These are phyloP conservation scores for Tragelaphus strepsiceros DNA, from an alignment of 2,113 vertebrate species.

Conservation along the genomic window DNA sequence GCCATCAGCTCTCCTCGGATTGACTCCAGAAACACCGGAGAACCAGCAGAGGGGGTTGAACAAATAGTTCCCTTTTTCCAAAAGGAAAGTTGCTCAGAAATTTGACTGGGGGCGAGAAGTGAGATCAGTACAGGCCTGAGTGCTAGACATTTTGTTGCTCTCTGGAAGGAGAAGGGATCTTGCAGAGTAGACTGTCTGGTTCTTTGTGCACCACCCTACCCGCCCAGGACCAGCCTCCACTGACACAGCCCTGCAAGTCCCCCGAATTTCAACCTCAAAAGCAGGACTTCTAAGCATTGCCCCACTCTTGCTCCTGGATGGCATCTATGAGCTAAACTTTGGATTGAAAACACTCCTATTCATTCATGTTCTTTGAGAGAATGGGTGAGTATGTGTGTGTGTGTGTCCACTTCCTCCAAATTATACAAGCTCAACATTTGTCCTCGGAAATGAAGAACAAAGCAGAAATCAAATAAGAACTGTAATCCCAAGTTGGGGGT, in stretches of 20 bases:
- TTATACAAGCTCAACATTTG: slow-evolving; percentile 59
- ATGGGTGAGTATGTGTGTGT: not conserved
- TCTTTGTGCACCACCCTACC: not conserved
- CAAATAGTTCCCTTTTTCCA: not conserved
- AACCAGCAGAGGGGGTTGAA: not conserved
- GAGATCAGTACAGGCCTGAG: not conserved
- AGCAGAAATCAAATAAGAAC: slow-evolving; percentile 60
- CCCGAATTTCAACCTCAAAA: not conserved
- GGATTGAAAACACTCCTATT: not conserved
- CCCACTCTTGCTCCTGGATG: not conserved
- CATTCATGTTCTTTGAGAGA: not conserved
- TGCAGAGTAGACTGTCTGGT: not conserved
- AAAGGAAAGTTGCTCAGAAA: not conserved
- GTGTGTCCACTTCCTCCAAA: slow-evolving; percentile 24
- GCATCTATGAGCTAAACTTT: slow-evolving; percentile 5
- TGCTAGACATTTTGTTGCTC: not conserved
- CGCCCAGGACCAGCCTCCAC: not conserved
- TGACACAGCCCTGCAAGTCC: not conserved
- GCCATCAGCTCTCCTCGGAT: not conserved
- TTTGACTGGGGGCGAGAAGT: not conserved
- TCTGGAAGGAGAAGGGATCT: not conserved
- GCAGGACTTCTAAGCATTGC: not conserved
- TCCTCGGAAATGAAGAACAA: slow-evolving; percentile 66
- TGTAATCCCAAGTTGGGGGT: slow-evolving; percentile 51
- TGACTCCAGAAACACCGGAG: not conserved